Conservation (phyloP, 2,113 vertebrate genomes). For the Cacatua alba region DNA sequence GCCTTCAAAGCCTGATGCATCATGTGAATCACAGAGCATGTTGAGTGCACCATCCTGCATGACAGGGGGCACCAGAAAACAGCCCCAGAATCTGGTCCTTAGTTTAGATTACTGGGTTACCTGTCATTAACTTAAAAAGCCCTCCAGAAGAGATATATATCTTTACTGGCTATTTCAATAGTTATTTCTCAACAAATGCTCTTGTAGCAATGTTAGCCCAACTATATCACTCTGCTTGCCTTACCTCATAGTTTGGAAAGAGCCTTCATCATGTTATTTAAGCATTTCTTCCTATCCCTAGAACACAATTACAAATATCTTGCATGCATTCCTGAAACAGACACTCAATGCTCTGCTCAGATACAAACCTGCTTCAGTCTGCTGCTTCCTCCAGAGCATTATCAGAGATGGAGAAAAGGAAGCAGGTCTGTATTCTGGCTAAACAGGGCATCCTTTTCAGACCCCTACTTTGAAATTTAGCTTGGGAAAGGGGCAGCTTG, state of each 20-base stretch:
- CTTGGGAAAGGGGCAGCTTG: neutral
- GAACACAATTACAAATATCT: neutral
- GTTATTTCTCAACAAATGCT: neutral
- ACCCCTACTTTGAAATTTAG: neutral
- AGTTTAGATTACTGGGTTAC: neutral
- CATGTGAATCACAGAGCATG: neutral
- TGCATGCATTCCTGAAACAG: neutral
- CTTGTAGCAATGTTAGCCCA: neutral
- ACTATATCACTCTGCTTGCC: neutral
- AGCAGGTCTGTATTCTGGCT: neutral
- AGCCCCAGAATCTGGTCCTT: neutral
- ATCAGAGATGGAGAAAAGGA: neutral
- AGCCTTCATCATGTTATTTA: neutral
- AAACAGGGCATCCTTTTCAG: neutral
- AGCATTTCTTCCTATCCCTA: neutral
- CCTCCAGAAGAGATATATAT: neutral
- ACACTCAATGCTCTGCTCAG: neutral
- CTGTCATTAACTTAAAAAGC: neutral
- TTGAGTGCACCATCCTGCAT: neutral
- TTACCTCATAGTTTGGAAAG: neutral
- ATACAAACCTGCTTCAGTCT: neutral
- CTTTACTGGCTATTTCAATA: neutral
- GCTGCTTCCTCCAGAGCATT: neutral
- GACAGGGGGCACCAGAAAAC: neutral
- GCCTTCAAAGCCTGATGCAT: neutral